Evolutionary conservation across 2,797 vertebrate genomes (phyloP).

Genomic region (Myoxocephalus aenaeus): DNA sequence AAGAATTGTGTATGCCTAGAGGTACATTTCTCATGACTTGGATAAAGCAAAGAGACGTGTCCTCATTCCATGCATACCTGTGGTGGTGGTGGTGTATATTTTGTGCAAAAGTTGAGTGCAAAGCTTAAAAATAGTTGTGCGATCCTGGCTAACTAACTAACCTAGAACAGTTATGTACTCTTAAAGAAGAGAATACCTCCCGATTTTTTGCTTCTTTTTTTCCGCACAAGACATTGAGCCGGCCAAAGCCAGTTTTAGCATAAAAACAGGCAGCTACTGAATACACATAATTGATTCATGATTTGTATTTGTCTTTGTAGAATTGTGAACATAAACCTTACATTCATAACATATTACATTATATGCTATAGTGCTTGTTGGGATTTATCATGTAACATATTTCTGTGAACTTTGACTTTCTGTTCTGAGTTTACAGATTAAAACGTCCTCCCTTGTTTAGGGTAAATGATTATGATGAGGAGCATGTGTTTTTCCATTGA

Average conservation of each 20-base stretch:
- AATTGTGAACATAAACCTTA: neutral
- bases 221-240: too few species aligned
- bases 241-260: neutral
- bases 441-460: neutral
- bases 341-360: neutral
- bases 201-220: neutral
- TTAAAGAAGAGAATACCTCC: neutral
- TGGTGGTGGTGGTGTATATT: neutral
- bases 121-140: neutral
- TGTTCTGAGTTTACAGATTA: neutral
- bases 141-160: neutral
- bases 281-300: neutral
- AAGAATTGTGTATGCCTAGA: neutral
- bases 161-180: neutral
- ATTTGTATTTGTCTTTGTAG: neutral
- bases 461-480: neutral
- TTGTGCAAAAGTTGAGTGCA: neutral
- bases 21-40: neutral
- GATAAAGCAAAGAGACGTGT: neutral
- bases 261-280: neutral
- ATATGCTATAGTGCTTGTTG: neutral
- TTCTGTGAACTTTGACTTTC: conserved; percentile 1
- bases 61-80: neutral
- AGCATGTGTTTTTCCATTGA: neutral
- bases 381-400: conserved; percentile 1